These are phyloP conservation scores for Atractosteus spatula DNA, from an alignment of 2,113 vertebrate species.

Conservation along the genomic window DNA sequence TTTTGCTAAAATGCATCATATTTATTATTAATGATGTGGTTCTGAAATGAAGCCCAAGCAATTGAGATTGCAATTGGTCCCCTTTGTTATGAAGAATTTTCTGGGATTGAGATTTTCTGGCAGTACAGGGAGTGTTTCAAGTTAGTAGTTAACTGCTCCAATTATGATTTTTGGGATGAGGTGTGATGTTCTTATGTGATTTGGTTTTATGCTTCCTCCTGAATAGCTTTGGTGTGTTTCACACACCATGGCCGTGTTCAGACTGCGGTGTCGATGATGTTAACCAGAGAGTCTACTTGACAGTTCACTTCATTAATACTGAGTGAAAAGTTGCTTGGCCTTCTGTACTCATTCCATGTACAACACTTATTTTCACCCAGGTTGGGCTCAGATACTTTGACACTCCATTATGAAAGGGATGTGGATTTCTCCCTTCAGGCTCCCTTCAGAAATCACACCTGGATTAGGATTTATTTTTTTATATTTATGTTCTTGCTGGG, in stretches of 20 bases:
- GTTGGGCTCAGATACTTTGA: conserved; percentile 42
- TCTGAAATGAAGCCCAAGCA: conserved; percentile 47
- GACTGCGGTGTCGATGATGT: conserved; percentile 76
- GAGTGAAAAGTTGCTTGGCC: conserved; percentile 52
- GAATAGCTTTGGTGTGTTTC: background rate
- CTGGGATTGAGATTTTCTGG: too few relatives aligned
- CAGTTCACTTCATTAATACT: conserved; percentile 61
- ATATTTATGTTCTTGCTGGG: too few relatives aligned
- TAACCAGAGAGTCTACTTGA: conserved; percentile 71
- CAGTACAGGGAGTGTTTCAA: too few relatives aligned
- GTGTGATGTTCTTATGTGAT: background rate
- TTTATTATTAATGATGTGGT: conserved; percentile 70
- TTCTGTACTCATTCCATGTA: conserved; percentile 32
- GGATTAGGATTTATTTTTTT: background rate
- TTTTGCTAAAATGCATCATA: conserved; percentile 68
- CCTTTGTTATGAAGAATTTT: background rate
- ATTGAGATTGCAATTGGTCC: background rate
- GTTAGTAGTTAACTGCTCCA: background rate
- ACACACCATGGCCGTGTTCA: conserved; percentile 74
- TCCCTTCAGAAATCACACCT: background rate
- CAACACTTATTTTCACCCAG: conserved; percentile 48
- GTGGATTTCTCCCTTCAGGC: conserved; percentile 56
- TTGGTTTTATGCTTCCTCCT: conserved; percentile 1
- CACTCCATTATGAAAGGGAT: conserved; percentile 54
- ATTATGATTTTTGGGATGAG: background rate